These are phyloP conservation scores for Bembecia ichneumoniformis DNA, from an alignment of 2,888 invertebrate species.

Conservation along the genomic window DNA sequence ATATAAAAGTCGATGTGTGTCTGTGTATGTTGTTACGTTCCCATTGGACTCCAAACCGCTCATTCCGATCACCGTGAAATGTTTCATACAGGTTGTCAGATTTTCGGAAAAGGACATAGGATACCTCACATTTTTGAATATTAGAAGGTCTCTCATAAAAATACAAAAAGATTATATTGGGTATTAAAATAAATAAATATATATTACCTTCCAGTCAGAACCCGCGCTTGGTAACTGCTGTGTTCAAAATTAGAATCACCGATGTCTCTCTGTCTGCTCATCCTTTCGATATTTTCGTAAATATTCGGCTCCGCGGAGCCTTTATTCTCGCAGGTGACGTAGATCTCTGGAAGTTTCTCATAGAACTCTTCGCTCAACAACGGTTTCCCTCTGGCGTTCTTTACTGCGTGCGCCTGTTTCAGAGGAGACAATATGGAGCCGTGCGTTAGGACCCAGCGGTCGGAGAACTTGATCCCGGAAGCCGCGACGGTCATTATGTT, in stretches of 20 bases:
- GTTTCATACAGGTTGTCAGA: too few species aligned
- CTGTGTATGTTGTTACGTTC: too few species aligned
- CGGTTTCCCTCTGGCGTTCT: constrained; percentile 46
- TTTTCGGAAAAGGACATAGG: too few species aligned
- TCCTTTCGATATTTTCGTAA: constrained; percentile 42
- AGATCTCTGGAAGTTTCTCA: constrained; percentile 53
- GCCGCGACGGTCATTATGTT: constrained; percentile 63
- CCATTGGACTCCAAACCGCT: too few species aligned
- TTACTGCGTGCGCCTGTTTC: constrained; percentile 51
- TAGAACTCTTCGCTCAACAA: constrained; percentile 58
- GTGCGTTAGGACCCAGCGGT: constrained; percentile 69
- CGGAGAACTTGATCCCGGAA: constrained; percentile 65
- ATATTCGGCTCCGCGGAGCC: constrained; percentile 24
- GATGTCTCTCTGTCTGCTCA: constrained; percentile 41
- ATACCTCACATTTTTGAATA: too few species aligned
- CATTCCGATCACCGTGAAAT: too few species aligned
- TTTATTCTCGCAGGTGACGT: constrained; percentile 54
- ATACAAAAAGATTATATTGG: too few species aligned
- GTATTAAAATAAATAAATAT: too few species aligned
- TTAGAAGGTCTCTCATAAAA: too few species aligned
- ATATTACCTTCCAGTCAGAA: constrained; percentile 49
- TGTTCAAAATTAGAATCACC: constrained; percentile 40
- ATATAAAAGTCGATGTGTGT: too few species aligned
- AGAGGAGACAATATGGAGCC: constrained; percentile 62
- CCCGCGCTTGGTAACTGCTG: constrained; percentile 52